Base-by-base conservation (phyloP, 2,888 invertebrate species). In the Tinea pellionella region DNA sequence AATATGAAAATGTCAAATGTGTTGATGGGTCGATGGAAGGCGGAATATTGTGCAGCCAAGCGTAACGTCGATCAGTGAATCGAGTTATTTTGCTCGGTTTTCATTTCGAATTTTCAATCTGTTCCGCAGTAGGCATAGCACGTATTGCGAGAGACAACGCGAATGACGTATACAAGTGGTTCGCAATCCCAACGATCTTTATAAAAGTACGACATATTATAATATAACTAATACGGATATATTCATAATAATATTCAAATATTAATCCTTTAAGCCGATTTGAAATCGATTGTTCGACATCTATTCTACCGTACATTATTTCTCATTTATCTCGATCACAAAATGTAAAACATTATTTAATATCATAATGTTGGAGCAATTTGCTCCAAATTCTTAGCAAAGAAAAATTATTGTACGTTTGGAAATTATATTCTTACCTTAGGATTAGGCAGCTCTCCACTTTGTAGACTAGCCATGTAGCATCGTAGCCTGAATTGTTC, bases 381-480 rank as follows among this genome's bases (percentile, higher is more conserved):
- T n/a, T n/a, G n/a, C n/a, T n/a, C n/a, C n/a, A n/a, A n/a, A n/a
- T n/a, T n/a, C n/a, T n/a, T n/a, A n/a, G n/a, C n/a, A n/a, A n/a
- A n/a, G n/a, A n/a, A n/a, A n/a, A n/a, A n/a, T n/a, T n/a, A n/a
- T n/a, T n/a, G n/a, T n/a, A n/a, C n/a, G n/a, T n/a, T n/a, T n/a
- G 30, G 30, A 30, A 30, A 30, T 7, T 30, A 9, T 16, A 51
- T 13, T 60, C 61, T 65, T 88, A 97, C 98, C 93, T 98, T 98
- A 59, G 98, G 98, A 88, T 98, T 98, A 62, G 98, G 98, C 67
- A 98, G 89, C 86, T 98, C 98, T 64, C 96, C 96, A 72, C 94
- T 95, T 79, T 98, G 98, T 68, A 98, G 90, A 69, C 97, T 97
- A 63, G 98, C 96, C 94, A 97, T 97, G 84, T 98, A 98, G 85